These are phyloP conservation scores for Apoda limacodes DNA, from an alignment of 2,888 invertebrate species.

Conservation along the genomic window DNA sequence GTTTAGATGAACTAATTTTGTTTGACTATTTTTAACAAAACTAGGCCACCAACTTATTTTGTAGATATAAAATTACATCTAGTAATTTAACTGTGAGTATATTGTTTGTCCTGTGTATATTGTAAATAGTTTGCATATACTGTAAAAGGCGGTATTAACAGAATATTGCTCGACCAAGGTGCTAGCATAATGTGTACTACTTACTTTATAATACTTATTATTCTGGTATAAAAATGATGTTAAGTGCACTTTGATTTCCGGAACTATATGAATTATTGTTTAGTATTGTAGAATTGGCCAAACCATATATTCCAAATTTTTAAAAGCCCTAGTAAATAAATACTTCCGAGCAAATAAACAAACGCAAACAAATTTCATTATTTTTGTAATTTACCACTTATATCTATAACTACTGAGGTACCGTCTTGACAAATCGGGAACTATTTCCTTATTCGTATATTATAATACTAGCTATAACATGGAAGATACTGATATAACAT, in stretches of 20 bases:
- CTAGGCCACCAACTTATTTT: slow-evolving; percentile 31
- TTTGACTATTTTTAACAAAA: slow-evolving; percentile 40
- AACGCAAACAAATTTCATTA: slow-evolving; percentile 22
- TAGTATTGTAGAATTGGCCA: too few relatives aligned
- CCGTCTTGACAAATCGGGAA: slow-evolving; percentile 55
- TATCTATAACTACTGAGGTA: slow-evolving; percentile 62
- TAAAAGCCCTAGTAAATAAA: too few relatives aligned
- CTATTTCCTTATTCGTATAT: slow-evolving; percentile 57
- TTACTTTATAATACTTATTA: slow-evolving; percentile 53
- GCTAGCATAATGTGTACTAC: slow-evolving; percentile 33
- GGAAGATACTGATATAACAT: slow-evolving; percentile 66
- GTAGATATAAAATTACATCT: slow-evolving; percentile 62
- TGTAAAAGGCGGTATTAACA: slow-evolving; percentile 54
- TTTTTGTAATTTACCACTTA: slow-evolving; percentile 31
- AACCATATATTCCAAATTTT: too few relatives aligned
- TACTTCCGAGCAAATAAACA: too few relatives aligned
- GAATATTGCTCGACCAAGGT: slow-evolving; percentile 46
- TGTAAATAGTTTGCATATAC: slow-evolving; percentile 63
- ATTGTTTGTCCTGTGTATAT: slow-evolving; percentile 61
- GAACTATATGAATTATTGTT: slow-evolving; percentile 57
- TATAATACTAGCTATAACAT: slow-evolving; percentile 43
- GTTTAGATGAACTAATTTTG: too few relatives aligned
- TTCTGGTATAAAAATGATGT: slow-evolving; percentile 48
- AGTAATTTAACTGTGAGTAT: slow-evolving; percentile 55
- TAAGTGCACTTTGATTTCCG: slow-evolving; percentile 68